Evolutionary conservation across 2,888 invertebrate genomes (phyloP).

Genomic region (Aleiodes alternator): DNA sequence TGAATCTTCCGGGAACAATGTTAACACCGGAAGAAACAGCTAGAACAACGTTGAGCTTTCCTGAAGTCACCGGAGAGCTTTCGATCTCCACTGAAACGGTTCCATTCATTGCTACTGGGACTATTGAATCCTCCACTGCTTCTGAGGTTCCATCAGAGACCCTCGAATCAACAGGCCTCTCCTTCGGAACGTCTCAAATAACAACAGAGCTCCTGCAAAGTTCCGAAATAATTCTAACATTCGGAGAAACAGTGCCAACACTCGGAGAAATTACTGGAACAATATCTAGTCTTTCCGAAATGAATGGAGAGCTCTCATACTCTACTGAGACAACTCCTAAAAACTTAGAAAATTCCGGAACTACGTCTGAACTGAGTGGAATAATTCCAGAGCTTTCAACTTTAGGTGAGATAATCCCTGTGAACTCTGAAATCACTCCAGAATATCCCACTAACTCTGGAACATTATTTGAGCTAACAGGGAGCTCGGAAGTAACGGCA

Average conservation of each 20-base stretch:
- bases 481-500: too few relatives aligned
- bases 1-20: slow-evolving; percentile 1
- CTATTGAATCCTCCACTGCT: too few relatives aligned
- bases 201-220: not conserved
- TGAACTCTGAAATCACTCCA: not conserved
- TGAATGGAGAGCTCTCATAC: too few relatives aligned
- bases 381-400: not conserved
- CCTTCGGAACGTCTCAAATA: not conserved
- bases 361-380: not conserved
- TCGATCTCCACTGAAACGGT: too few relatives aligned
- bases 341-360: not conserved
- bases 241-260: not conserved
- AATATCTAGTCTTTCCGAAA: too few relatives aligned
- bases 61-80: too few relatives aligned
- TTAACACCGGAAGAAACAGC: not conserved
- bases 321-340: too few relatives aligned
- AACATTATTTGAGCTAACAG: not conserved
- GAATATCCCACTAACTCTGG: not conserved
- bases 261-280: too few relatives aligned
- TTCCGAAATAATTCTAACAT: slow-evolving; percentile 13
- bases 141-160: not conserved
- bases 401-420: not conserved
- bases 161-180: not conserved
- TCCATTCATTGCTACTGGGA: too few relatives aligned
- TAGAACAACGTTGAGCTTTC: too few relatives aligned